Base-by-base conservation (phyloP, 1,140 invertebrate species). In the Anoplophora glabripennis region DNA sequence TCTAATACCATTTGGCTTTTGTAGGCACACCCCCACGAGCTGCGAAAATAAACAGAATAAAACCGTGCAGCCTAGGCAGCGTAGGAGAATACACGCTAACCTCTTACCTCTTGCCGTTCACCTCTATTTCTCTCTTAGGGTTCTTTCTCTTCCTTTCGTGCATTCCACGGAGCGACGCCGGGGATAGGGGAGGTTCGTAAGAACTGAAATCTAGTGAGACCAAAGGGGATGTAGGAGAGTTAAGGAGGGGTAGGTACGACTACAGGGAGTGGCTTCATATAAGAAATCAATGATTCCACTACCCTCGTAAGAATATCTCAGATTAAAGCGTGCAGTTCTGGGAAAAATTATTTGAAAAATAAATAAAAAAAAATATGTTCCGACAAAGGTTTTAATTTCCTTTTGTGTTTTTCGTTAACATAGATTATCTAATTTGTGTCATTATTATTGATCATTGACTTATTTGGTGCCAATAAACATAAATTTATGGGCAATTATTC, bases 221-320 rank as follows among this genome's bases (percentile, higher is more conserved):
- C 42, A 45, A 37, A 41, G 53, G 45, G 53, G 36, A 38, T 47
- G 48, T 34, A 53, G 64, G 60, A 56, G 58, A 53, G 36, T 51
- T 63, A 63, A 68, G 60, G 64, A 66, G 63, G 63, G 63, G 61
- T 65, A 53, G 54, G 48, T 57, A 60, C 46, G 44, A 35, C 53
- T 45, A 12, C 51, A 53, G 64, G 66, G 66, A 61, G 66, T 68
- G 66, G 66, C 66, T 61, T 64, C 53, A 66, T 62, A 59, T 68
- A 68, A 68, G 66, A 68, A 68, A 68, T 68, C 66, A 66, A 68
- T 68, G 66, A 68, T 68, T 54, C 17, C 52, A 33, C 52, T 42
- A 33, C 52, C 38, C 52, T 54, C 44, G 35, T 28, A 54, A 54
- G 52, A 54, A 54, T 54, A 34, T 54, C 41, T 54, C 38, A 54